Percentiles rank a stretch among this genome's conserved stretches.
phyloP scores from a whole-genome alignment of 2,888 invertebrate genomes.

The Xestoiulus laeticollis region DNA sequence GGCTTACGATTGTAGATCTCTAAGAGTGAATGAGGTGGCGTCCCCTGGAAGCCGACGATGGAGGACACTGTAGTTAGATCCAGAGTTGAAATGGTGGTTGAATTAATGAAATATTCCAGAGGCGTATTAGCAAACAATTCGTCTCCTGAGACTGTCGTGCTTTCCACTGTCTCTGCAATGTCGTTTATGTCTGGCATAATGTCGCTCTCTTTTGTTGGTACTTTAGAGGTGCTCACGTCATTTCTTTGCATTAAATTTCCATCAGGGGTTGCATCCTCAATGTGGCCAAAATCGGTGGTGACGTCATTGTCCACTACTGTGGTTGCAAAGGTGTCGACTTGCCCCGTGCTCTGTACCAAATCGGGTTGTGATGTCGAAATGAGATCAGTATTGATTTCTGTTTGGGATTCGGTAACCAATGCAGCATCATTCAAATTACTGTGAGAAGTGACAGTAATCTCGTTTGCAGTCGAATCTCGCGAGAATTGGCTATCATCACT shows the following conservation, averaged over 20 bases:
- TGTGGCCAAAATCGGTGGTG: neutral
- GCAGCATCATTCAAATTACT: neutral
- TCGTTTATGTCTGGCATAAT: neutral
- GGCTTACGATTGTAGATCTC: slow-evolving; percentile 1
- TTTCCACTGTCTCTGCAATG: neutral
- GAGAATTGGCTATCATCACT: neutral
- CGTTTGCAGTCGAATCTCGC: neutral
- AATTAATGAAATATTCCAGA: slow-evolving; percentile 45
- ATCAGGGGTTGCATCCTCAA: neutral
- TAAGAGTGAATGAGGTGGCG: neutral
- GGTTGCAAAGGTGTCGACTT: neutral
- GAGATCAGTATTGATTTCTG: neutral
- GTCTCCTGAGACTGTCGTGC: slow-evolving; percentile 42
- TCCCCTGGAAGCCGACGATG: slow-evolving; percentile 15
- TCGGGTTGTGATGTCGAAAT: neutral
- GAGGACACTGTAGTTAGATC: slow-evolving; percentile 51
- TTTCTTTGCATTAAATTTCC: slow-evolving; percentile 5
- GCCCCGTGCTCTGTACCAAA: neutral
- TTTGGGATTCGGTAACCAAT: neutral
- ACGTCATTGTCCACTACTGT: neutral
- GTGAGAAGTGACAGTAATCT: neutral
- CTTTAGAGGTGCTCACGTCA: neutral
- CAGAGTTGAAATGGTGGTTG: slow-evolving; percentile 34
- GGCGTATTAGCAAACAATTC: slow-evolving; percentile 46
- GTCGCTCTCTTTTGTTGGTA: neutral